Evolutionary conservation across 2,888 invertebrate species (phyloP).

Genomic region (Ariolimax columbianus): DNA sequence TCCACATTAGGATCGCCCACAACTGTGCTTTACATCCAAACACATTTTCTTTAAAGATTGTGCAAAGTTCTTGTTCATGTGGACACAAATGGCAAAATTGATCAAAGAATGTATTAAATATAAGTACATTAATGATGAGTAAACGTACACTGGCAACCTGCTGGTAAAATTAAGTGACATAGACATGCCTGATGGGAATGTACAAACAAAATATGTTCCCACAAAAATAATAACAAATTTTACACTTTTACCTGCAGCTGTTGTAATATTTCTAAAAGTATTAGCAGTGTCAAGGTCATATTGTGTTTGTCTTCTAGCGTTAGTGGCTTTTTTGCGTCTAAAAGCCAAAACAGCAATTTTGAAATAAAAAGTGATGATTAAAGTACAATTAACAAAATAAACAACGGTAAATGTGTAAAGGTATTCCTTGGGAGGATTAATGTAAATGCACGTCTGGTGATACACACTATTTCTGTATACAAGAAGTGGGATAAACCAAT

Average conservation of each 20-base stretch:
- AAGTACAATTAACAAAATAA: not conserved
- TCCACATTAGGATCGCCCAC: not conserved
- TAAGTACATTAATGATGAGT: not conserved
- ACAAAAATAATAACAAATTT: too few relatives aligned
- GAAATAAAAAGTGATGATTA: not conserved
- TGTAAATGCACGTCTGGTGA: not conserved
- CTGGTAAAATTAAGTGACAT: not conserved
- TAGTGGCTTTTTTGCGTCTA: not conserved
- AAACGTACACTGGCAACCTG: not conserved
- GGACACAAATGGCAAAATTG: not conserved
- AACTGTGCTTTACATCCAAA: too few relatives aligned
- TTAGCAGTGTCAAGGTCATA: not conserved
- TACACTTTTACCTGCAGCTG: not conserved
- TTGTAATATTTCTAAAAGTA: not conserved
- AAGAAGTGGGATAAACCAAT: too few relatives aligned
- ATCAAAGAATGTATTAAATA: not conserved
- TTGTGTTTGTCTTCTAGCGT: not conserved
- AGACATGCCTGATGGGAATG: too few relatives aligned
- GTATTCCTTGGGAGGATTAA: not conserved
- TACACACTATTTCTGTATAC: too few relatives aligned
- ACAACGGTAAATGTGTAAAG: not conserved
- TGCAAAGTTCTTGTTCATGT: not conserved
- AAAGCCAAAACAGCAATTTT: too few relatives aligned
- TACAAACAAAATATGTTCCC: too few relatives aligned
- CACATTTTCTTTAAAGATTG: not conserved